A percentile compares a stretch with the other conserved stretches of the same genome.
Conservation (phyloP, 2,888 invertebrate genomes). For the Candidula unifasciata region DNA sequence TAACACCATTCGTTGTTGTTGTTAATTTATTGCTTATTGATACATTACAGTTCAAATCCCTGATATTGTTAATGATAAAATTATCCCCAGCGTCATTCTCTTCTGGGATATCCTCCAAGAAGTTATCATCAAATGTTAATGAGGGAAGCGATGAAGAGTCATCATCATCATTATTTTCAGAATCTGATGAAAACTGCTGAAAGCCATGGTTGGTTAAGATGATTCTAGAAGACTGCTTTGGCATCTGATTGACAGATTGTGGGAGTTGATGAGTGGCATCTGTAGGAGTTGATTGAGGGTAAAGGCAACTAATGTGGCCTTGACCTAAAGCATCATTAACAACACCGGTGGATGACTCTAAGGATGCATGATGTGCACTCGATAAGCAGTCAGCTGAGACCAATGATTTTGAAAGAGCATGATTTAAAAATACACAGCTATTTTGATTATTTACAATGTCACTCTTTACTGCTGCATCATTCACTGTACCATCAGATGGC, state of each 20-base stretch:
- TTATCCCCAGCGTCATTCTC: constrained; percentile 59
- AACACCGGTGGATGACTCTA: background rate
- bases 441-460: background rate
- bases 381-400: background rate
- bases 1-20: background rate
- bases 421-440: background rate
- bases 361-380: background rate
- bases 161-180: constrained; percentile 34
- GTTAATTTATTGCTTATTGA: background rate
- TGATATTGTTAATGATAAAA: constrained; percentile 53
- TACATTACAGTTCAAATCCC: background rate
- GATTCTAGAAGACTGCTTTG: background rate
- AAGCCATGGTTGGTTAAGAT: constrained; percentile 42
- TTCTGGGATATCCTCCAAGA: constrained; percentile 69
- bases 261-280: background rate
- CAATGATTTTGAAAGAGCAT: background rate
- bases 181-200: constrained; percentile 43
- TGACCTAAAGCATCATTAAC: background rate
- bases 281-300: background rate
- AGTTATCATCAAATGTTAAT: constrained; percentile 66
- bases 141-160: constrained; percentile 53
- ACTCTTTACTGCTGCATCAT: background rate
- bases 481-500: background rate
- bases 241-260: background rate
- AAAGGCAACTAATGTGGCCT: background rate